A percentile compares a stretch with the other conserved stretches of the same genome.
Conservation (phyloP, 2,888 invertebrate species). For the Allygus modestus region DNA sequence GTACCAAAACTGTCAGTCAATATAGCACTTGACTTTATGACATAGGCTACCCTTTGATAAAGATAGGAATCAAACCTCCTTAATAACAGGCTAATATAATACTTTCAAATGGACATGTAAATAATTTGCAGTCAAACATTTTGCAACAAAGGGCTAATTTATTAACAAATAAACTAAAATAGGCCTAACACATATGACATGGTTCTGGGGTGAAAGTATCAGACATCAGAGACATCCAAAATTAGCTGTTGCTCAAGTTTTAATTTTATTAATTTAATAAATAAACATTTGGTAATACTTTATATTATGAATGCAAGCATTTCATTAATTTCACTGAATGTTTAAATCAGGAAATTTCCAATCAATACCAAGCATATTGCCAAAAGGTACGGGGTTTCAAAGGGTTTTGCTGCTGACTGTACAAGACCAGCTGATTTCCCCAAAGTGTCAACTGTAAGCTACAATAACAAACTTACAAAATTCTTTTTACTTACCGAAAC, state of each 20-base stretch:
- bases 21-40: too few relatives aligned
- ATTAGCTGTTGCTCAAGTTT: neutral
- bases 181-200: neutral
- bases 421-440: slow-evolving; percentile 55
- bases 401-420: slow-evolving; percentile 44
- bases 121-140: too few relatives aligned
- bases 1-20: too few relatives aligned
- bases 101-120: too few relatives aligned
- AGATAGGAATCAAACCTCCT: too few relatives aligned
- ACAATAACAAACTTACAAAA: slow-evolving; percentile 33
- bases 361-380: slow-evolving; percentile 26
- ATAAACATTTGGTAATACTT: neutral
- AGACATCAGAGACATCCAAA: neutral
- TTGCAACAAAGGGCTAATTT: too few relatives aligned
- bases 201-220: slow-evolving; percentile 4
- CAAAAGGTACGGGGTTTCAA: neutral
- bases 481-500: slow-evolving; percentile 33
- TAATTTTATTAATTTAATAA: neutral
- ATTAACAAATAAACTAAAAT: too few relatives aligned
- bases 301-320: neutral
- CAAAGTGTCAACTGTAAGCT: slow-evolving; percentile 42
- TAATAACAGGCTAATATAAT: too few relatives aligned
- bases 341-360: neutral
- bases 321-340: neutral
- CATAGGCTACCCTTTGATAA: too few relatives aligned